Evolutionary conservation across 2,888 invertebrate genomes (phyloP).

Genomic region (Molorchus minor): DNA sequence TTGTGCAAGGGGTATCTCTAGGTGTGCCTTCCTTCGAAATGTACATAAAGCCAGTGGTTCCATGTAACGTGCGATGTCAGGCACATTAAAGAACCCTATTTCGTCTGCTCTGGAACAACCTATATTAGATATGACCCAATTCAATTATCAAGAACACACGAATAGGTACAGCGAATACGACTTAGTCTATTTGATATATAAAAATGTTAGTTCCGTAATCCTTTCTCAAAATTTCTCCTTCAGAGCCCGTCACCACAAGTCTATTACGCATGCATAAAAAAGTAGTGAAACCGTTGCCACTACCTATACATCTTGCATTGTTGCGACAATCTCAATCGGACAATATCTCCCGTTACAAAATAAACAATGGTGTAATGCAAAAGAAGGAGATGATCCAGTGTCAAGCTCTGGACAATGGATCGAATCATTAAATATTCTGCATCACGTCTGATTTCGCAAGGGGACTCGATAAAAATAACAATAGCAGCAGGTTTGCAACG

Average conservation of each 20-base stretch:
- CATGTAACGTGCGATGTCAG: too few relatives aligned
- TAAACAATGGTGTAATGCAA: conserved; percentile 53
- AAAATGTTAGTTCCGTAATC: too few relatives aligned
- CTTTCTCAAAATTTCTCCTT: too few relatives aligned
- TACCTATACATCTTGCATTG: conserved; percentile 19
- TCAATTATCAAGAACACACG: too few relatives aligned
- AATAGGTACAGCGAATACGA: too few relatives aligned
- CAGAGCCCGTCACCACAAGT: neutral
- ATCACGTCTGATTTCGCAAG: conserved; percentile 57
- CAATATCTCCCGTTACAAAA: conserved; percentile 48
- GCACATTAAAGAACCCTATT: too few relatives aligned
- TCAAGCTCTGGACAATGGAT: conserved; percentile 54
- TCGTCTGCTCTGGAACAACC: too few relatives aligned
- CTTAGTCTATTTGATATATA: too few relatives aligned
- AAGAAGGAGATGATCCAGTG: conserved; percentile 53
- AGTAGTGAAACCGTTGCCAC: conserved; percentile 23
- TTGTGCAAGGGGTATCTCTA: too few relatives aligned
- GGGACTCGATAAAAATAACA: conserved; percentile 55
- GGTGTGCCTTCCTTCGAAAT: too few relatives aligned
- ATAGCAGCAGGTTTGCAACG: conserved; percentile 55
- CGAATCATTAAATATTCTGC: conserved; percentile 56
- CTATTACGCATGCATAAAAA: conserved; percentile 11
- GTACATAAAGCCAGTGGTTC: too few relatives aligned
- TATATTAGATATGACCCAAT: too few relatives aligned
- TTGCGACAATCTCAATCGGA: conserved; percentile 41